Percentiles rank a stretch among this genome's conserved stretches.
Conservation (phyloP, 2,113 vertebrate genomes). For the Pterophyllum scalare region DNA sequence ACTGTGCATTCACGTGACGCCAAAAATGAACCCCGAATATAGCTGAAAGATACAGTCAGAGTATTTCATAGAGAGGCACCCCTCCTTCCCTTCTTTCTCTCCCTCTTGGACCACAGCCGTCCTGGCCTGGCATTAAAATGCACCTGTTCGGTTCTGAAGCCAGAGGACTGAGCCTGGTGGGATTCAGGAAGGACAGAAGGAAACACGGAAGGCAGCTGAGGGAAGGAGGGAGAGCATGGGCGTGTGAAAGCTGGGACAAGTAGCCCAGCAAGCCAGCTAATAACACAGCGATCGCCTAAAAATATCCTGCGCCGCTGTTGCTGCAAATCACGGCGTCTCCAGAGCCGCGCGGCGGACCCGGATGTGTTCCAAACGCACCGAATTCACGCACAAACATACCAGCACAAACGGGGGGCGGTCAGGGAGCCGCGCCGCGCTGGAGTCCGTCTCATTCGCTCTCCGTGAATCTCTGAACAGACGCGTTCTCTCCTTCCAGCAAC, state of each 20-base stretch:
- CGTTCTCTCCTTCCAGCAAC: constrained; percentile 17
- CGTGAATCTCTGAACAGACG: not conserved
- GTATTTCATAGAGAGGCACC: not conserved
- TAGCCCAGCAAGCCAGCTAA: constrained; percentile 41
- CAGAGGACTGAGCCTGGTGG: constrained; percentile 20
- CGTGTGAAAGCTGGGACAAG: constrained; percentile 30
- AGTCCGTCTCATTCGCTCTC: no score
- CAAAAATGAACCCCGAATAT: constrained; percentile 30
- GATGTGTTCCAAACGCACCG: not conserved
- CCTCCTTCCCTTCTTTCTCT: not conserved
- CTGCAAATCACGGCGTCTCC: not conserved
- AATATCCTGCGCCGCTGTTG: constrained; percentile 37
- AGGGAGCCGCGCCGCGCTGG: no score
- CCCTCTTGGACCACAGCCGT: not conserved
- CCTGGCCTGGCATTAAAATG: constrained; percentile 25
- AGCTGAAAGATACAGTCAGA: not conserved
- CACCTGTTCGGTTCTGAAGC: constrained; percentile 56
- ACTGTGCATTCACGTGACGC: not conserved
- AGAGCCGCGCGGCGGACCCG: not conserved
- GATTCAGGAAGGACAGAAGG: no score
- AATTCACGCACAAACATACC: not conserved
- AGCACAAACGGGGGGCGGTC: no score
- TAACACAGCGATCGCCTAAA: constrained; percentile 53
- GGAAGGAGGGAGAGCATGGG: not conserved
- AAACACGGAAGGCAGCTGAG: no score